These are phyloP conservation scores for Andricus quercusramuli DNA, from an alignment of 2,888 invertebrate species.

Conservation along the genomic window DNA sequence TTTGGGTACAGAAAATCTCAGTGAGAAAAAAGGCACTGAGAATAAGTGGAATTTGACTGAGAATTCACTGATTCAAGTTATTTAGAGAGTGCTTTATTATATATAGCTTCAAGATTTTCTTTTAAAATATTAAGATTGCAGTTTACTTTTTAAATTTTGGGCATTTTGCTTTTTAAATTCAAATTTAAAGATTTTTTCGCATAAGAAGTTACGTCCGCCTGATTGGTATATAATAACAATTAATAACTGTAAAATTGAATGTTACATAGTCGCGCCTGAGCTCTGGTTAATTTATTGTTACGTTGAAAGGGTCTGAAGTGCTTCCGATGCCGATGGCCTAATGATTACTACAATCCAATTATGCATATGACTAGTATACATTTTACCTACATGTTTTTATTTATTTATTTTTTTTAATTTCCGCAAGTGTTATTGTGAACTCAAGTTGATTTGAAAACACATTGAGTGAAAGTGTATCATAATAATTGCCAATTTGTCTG, in stretches of 20 bases:
- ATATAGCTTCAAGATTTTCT: too few species aligned
- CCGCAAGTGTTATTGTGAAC: background rate
- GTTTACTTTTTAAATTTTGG: too few species aligned
- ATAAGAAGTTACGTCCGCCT: background rate
- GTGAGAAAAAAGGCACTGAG: too few species aligned
- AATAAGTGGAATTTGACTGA: too few species aligned
- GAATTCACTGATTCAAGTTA: too few species aligned
- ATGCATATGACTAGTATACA: background rate
- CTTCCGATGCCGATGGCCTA: constrained; percentile 24
- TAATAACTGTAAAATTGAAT: constrained; percentile 29
- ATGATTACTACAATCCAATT: constrained; percentile 10
- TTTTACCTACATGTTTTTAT: background rate
- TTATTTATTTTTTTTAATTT: background rate
- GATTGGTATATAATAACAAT: constrained; percentile 2
- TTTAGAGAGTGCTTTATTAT: too few species aligned
- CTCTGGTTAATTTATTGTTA: constrained; percentile 22
- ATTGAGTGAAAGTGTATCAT: constrained; percentile 55
- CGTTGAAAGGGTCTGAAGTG: constrained; percentile 27
- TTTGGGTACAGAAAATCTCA: too few species aligned
- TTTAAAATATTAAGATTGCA: too few species aligned
- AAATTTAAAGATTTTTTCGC: too few species aligned
- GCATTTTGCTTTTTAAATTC: too few species aligned
- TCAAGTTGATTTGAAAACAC: background rate
- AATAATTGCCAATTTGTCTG: constrained; percentile 45
- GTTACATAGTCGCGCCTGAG: constrained; percentile 26